These are phyloP conservation scores for Simalia tracyae DNA, from an alignment of 2,797 vertebrate genomes.

Conservation along the genomic window DNA sequence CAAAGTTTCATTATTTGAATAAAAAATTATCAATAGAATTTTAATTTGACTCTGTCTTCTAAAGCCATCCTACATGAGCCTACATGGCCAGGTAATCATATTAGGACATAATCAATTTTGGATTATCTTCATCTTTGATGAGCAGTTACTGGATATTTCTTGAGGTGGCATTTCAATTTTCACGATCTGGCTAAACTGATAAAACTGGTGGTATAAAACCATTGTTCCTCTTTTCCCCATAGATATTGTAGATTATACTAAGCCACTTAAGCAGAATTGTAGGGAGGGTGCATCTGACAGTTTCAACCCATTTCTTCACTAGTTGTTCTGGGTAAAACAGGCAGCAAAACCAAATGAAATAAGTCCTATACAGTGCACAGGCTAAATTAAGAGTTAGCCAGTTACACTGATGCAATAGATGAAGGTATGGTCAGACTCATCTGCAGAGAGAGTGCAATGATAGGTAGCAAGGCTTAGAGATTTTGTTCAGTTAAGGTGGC, in stretches of 20 bases:
- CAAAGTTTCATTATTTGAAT: not conserved
- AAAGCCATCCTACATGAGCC: not conserved
- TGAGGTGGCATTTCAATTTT: not conserved
- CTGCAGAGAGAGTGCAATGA: not conserved
- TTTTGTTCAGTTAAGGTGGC: not conserved
- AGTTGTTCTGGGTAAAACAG: not conserved
- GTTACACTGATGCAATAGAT: not conserved
- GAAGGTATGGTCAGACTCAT: not conserved
- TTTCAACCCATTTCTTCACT: not conserved
- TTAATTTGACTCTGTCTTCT: not conserved
- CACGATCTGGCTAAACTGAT: not conserved
- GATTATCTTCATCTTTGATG: not conserved
- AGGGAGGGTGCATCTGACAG: not conserved
- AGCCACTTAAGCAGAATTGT: not conserved
- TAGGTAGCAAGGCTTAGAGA: not conserved
- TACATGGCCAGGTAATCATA: not conserved
- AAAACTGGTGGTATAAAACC: not conserved
- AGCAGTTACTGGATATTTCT: not conserved
- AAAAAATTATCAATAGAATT: not conserved
- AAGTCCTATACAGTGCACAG: not conserved
- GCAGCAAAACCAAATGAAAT: not conserved
- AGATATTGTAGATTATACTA: not conserved
- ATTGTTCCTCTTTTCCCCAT: not conserved
- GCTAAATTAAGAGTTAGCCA: not conserved
- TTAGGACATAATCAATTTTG: not conserved